phyloP scores from a whole-genome alignment of 2,797 vertebrate species.

The Pseudotriccus pelzelni region DNA sequence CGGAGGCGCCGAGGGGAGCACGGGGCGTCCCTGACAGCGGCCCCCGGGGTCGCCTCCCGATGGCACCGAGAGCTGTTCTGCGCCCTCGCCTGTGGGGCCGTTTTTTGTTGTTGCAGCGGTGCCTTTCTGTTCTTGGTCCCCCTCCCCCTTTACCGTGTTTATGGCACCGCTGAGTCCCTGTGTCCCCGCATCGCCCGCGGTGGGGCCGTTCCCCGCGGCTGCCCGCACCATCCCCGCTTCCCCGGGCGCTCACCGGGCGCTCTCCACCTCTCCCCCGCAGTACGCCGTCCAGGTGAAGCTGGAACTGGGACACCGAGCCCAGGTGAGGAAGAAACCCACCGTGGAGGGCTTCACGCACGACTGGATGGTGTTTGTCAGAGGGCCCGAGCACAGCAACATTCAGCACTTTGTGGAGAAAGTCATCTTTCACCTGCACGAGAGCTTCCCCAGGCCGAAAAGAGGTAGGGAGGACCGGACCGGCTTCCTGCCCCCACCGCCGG shows the following conservation, averaged over 20 bases:
- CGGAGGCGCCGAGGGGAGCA: slow-evolving; percentile 8
- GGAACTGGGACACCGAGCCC: slow-evolving; percentile 96
- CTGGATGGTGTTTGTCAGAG: slow-evolving; percentile 99
- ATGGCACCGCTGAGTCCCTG: neutral
- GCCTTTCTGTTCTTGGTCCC: neutral
- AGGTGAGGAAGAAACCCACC: slow-evolving; percentile 96
- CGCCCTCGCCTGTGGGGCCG: neutral
- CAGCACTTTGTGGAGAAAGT: slow-evolving; percentile 99
- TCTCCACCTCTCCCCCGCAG: slow-evolving; percentile 67
- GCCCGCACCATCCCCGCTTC: no score
- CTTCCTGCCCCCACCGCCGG: neutral
- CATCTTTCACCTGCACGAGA: slow-evolving; percentile 97
- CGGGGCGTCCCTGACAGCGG: neutral
- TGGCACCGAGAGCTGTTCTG: neutral
- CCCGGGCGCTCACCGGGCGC: neutral
- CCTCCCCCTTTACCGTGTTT: neutral
- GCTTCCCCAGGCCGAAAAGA: slow-evolving; percentile 97
- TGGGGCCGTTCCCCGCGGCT: neutral
- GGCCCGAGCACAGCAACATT: slow-evolving; percentile 96
- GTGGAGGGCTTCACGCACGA: slow-evolving; percentile 98
- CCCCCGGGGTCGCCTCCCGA: neutral
- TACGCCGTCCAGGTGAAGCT: slow-evolving; percentile 98
- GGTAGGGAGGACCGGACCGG: slow-evolving; percentile 75
- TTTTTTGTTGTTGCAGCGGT: neutral
- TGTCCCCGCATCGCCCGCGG: neutral